Evolutionary conservation across 2,113 vertebrate species (phyloP).

Genomic region (Turnix velox): DNA sequence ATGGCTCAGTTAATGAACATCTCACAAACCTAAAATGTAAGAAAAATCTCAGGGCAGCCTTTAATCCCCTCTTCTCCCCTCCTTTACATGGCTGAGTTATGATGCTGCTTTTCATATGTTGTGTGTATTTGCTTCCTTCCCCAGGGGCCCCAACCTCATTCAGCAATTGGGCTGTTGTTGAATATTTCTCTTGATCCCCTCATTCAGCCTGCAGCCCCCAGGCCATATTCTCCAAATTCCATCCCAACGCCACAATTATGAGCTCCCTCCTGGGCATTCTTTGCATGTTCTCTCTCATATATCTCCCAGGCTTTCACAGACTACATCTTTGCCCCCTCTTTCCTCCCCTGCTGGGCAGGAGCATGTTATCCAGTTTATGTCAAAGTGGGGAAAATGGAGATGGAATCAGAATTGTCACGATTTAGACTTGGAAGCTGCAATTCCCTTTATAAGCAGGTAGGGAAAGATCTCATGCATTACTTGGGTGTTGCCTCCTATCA

Average conservation of each 20-base stretch:
- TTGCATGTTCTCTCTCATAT: background rate
- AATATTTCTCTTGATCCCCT: conserved; percentile 55
- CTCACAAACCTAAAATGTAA: background rate
- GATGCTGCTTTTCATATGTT: background rate
- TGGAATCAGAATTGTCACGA: background rate
- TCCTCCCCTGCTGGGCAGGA: background rate
- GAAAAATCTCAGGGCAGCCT: background rate
- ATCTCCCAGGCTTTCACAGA: background rate
- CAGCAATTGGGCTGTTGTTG: background rate
- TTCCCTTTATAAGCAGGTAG: conserved; percentile 1
- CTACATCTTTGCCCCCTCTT: conserved; percentile 19
- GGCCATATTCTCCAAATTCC: conserved; percentile 57
- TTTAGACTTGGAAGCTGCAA: background rate
- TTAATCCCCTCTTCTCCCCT: background rate
- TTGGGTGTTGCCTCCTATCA: background rate
- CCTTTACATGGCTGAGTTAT: background rate
- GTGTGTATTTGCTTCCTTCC: conserved; percentile 21
- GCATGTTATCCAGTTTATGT: background rate
- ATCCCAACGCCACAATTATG: conserved; percentile 39
- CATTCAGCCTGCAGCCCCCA: background rate
- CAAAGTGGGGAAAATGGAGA: background rate
- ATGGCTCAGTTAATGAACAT: too few relatives aligned
- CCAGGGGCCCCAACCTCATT: background rate
- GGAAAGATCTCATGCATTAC: background rate
- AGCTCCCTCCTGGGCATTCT: conserved; percentile 52